These are phyloP conservation scores for Leptarthrus brevirostris DNA, from an alignment of 2,888 invertebrate species.

Conservation along the genomic window DNA sequence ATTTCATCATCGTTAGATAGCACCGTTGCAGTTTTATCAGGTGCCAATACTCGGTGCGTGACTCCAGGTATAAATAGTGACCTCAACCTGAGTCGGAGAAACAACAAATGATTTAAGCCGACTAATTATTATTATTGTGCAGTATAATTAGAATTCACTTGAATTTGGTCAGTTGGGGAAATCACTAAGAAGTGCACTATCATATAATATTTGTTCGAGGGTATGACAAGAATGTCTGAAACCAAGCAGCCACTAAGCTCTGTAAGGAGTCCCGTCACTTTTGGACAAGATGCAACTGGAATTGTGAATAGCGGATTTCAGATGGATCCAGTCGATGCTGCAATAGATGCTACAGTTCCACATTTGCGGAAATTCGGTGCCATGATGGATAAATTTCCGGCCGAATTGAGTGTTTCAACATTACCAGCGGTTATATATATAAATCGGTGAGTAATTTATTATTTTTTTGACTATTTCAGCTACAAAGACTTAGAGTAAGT, in stretches of 20 bases:
- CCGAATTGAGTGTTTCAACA: slow-evolving; percentile 13
- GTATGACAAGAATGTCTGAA: slow-evolving; percentile 28
- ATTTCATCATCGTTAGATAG: no score
- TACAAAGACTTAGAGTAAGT: no score
- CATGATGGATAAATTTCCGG: neutral
- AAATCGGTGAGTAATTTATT: neutral
- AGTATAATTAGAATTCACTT: neutral
- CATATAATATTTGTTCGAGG: no score
- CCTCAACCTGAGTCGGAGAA: neutral
- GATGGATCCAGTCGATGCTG: slow-evolving; percentile 21
- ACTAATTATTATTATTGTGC: neutral
- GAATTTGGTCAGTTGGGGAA: neutral
- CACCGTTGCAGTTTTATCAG: no score
- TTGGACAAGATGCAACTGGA: neutral
- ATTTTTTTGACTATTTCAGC: no score
- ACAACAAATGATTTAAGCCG: neutral
- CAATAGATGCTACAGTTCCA: neutral
- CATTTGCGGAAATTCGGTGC: neutral
- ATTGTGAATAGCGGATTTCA: slow-evolving; percentile 30
- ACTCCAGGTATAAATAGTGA: slow-evolving; percentile 14
- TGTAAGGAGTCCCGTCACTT: neutral
- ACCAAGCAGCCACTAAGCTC: slow-evolving; percentile 12
- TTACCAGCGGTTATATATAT: neutral
- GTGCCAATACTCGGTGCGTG: neutral
- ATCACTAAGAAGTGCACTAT: no score